A percentile compares a stretch with the other conserved stretches of the same genome.
Conservation (phyloP, 2,888 invertebrate species). For the Hypomecis atomaria region DNA sequence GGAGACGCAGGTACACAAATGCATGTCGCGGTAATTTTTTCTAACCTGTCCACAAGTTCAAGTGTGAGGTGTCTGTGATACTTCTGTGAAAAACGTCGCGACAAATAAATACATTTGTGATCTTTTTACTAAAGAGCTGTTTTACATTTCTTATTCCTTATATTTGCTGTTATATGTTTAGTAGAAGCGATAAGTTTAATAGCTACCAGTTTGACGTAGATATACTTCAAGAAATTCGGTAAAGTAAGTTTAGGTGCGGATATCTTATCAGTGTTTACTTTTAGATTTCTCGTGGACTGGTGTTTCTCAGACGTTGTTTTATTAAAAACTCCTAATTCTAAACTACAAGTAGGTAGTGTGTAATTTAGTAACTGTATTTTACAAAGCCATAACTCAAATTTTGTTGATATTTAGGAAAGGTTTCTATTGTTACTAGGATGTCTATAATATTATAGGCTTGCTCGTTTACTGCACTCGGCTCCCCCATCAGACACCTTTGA, state of each 20-base stretch:
- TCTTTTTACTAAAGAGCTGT: too few species aligned
- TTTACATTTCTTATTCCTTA: not conserved
- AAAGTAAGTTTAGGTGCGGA: constrained; percentile 11
- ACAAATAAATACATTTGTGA: not conserved
- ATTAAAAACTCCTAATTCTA: not conserved
- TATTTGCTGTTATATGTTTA: not conserved
- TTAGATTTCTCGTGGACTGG: not conserved
- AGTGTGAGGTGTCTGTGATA: constrained; percentile 43
- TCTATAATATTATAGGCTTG: constrained; percentile 32
- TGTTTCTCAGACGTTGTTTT: constrained; percentile 8
- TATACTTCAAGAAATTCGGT: constrained; percentile 13
- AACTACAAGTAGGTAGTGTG: not conserved
- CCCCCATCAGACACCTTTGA: constrained; percentile 63
- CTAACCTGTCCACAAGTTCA: constrained; percentile 57
- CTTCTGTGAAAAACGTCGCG: constrained; percentile 9
- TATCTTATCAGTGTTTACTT: constrained; percentile 29
- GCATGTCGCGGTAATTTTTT: constrained; percentile 57
- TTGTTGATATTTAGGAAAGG: constrained; percentile 33
- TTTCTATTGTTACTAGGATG: constrained; percentile 34
- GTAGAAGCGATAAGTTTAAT: not conserved
- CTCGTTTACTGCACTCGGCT: constrained; percentile 49
- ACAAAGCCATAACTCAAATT: not conserved
- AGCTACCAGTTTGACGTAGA: not conserved
- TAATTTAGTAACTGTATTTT: not conserved
- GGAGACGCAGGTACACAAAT: constrained; percentile 71